Base-by-base conservation (phyloP, 2,888 invertebrate genomes). In the Apoda limacodes region DNA sequence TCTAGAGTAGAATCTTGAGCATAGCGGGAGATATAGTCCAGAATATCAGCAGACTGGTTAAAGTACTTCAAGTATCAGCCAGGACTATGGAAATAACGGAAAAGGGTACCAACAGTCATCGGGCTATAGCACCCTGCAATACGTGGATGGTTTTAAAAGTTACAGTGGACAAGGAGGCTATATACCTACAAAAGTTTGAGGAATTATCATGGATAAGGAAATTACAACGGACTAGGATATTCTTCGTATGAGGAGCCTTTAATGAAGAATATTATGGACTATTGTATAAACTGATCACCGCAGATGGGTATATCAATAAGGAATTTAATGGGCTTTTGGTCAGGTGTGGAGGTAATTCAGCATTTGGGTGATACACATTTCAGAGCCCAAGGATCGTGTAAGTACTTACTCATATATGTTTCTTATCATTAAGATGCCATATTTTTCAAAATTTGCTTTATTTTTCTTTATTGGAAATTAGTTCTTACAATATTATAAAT, bases 241-340 rank as follows among this genome's bases (percentile, higher is more conserved):
- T 76, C 62, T 21, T 56, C 78, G 0, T 78, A 71, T 29, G 78
- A 78, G 41, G 54, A 61, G 40, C 74, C 78, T 0, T 78, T 76
- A 34, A 60, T 75, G 57, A 60, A 55, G 22, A 59, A 61, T 22
- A 58, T 57, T 3, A 55, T 67, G 17, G 65, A 66, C 13, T 76
- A 72, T 36, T 85, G 85, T 46, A 62, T 78, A 40, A 82, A 83
- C 45, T 63, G 85, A 23, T 74, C 80, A 24, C 83, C 85, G 0
- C 85, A 85, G 56, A 72, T 58, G 25, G 76, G 72, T 1, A 74
- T 85, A 35, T 81, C 80, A 68, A 71, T 85, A 40, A 74, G 69
- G 30, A 63, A 75, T 51, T 62, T 85, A 45, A 86, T 87, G 83
- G 91, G 90, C 3, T 85, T 88, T 68, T 92, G 92, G 92, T 90